Evolutionary conservation across 2,797 vertebrate genomes (phyloP).

Genomic region (Alectoris magna): DNA sequence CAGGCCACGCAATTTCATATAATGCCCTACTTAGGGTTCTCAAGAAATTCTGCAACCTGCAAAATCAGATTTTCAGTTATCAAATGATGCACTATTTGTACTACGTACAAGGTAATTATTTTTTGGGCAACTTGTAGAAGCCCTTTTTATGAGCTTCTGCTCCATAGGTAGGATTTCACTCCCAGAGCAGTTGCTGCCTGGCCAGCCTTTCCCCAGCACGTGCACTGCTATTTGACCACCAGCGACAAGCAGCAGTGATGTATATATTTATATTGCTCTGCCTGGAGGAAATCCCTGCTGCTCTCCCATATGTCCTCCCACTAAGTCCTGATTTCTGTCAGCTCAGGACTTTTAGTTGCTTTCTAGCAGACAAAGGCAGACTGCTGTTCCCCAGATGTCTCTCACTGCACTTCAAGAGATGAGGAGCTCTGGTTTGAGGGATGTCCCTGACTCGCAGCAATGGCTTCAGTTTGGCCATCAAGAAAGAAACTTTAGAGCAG

Average conservation of each 20-base stretch:
- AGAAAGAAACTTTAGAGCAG: background rate
- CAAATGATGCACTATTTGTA: background rate
- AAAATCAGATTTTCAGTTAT: constrained; percentile 8
- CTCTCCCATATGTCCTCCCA: background rate
- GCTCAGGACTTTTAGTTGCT: background rate
- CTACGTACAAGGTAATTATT: background rate
- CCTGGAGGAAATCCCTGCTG: constrained; percentile 37
- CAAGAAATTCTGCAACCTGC: constrained; percentile 3
- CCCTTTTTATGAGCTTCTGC: background rate
- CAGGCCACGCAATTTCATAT: constrained; percentile 11
- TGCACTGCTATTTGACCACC: background rate
- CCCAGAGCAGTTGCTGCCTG: background rate
- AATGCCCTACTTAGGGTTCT: background rate
- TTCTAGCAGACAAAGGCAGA: background rate
- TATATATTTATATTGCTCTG: background rate
- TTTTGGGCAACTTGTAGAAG: background rate
- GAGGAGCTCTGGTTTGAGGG: background rate
- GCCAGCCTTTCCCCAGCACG: background rate
- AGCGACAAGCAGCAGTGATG: background rate
- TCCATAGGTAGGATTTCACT: background rate
- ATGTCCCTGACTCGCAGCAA: background rate
- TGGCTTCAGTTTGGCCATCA: background rate
- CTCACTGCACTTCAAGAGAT: background rate
- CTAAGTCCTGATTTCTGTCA: background rate
- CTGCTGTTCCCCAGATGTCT: background rate